These are phyloP conservation scores for Brachionus koreanus DNA, from an alignment of 1,140 invertebrate genomes.

Conservation along the genomic window DNA sequence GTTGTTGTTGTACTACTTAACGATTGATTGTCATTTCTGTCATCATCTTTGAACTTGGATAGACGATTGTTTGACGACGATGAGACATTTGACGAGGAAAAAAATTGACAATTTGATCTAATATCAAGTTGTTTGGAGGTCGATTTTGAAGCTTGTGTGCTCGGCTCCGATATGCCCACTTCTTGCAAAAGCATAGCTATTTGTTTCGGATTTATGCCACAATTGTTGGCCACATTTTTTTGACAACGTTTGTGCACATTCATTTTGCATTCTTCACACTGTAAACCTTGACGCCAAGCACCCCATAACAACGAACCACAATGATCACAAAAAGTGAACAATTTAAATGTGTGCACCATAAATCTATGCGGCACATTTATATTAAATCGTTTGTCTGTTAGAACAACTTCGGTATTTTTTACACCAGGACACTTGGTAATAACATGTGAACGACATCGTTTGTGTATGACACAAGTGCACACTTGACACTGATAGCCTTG, in stretches of 20 bases:
- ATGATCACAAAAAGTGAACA: slow-evolving; percentile 98
- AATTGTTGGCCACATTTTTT: slow-evolving; percentile 98
- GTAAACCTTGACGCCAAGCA: slow-evolving; percentile 88
- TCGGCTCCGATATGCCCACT: slow-evolving; percentile 69
- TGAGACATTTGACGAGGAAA: not conserved
- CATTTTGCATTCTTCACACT: slow-evolving; percentile 94
- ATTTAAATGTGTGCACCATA: slow-evolving; percentile 81
- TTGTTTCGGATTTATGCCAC: slow-evolving; percentile 92
- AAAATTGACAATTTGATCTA: not conserved
- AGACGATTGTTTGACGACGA: not conserved
- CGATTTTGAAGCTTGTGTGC: not conserved
- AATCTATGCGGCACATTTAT: slow-evolving; percentile 94
- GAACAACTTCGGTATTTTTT: slow-evolving; percentile 59
- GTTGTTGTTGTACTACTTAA: not conserved
- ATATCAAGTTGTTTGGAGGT: not conserved
- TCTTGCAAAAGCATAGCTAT: slow-evolving; percentile 85
- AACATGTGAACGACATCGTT: slow-evolving; percentile 82
- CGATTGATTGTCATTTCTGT: not conserved
- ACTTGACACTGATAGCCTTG: slow-evolving; percentile 99
- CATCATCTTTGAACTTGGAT: too few species aligned
- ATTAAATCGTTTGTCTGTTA: slow-evolving; percentile 71
- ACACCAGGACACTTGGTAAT: slow-evolving; percentile 91
- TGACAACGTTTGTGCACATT: slow-evolving; percentile 98
- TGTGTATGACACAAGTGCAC: slow-evolving; percentile 93
- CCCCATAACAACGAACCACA: slow-evolving; percentile 95